Conservation (phyloP, 2,113 vertebrate genomes). For the Chrysochloris asiatica region DNA sequence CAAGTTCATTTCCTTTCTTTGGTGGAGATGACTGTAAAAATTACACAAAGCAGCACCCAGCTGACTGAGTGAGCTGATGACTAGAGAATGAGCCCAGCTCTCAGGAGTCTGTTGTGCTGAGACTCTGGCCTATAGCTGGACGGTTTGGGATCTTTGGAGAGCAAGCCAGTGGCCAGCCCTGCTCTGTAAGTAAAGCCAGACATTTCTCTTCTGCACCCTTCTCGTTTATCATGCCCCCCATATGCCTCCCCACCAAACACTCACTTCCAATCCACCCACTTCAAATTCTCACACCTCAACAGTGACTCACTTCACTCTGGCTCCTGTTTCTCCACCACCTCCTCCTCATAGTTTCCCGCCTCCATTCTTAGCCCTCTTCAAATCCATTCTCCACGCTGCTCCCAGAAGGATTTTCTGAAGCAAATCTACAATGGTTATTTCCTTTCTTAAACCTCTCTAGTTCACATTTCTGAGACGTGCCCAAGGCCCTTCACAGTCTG, state of each 20-base stretch:
- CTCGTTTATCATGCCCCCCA: not conserved
- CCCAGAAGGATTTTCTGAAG: not conserved
- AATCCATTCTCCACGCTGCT: not conserved
- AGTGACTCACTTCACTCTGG: not conserved
- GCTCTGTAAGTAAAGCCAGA: not conserved
- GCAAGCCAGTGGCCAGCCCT: not conserved
- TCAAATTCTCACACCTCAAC: accelerated
- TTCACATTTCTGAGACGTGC: not conserved
- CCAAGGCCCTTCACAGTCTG: not conserved
- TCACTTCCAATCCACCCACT: not conserved
- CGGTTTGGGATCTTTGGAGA: not conserved
- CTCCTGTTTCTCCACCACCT: too few species aligned
- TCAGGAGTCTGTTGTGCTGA: accelerated
- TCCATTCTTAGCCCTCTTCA: not conserved
- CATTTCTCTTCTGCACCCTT: not conserved
- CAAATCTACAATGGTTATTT: not conserved
- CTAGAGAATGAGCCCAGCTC: not conserved
- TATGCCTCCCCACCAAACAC: not conserved
- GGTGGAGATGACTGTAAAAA: not conserved
- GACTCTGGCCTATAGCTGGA: not conserved
- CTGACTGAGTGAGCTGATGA: not conserved
- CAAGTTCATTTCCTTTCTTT: not conserved
- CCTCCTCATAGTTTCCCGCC: not conserved
- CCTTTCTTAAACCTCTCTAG: not conserved
- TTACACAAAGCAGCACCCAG: too few species aligned